Conservation (phyloP, 2,113 vertebrate genomes). For the Semnopithecus entellus region DNA sequence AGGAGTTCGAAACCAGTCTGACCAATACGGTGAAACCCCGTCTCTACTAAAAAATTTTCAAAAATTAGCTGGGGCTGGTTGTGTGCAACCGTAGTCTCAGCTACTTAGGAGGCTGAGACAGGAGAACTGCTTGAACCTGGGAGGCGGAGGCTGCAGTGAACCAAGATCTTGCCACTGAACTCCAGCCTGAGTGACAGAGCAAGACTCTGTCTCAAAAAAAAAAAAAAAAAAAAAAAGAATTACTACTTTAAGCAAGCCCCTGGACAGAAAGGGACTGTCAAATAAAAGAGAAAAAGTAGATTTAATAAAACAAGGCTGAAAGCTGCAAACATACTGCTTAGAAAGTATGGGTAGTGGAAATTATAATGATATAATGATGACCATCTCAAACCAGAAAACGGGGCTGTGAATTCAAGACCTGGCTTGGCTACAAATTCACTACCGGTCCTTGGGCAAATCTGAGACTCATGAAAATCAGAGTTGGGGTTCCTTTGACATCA, state of each 20-base stretch:
- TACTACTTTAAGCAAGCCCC: not conserved
- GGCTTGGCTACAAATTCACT: not conserved
- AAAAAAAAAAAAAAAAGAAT: not conserved
- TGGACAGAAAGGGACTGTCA: not conserved
- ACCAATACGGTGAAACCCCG: not conserved
- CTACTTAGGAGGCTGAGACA: not conserved
- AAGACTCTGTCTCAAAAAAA: not conserved
- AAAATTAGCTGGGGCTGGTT: not conserved
- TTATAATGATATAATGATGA: not conserved
- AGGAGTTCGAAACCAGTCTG: not conserved
- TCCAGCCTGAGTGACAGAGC: not conserved
- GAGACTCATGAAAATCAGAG: not conserved
- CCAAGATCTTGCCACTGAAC: not conserved
- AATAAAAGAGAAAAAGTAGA: not conserved
- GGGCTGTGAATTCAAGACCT: not conserved
- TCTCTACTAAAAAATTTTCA: not conserved
- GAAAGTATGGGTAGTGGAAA: not conserved
- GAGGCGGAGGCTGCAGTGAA: not conserved
- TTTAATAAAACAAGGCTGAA: not conserved
- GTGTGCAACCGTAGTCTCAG: not conserved
- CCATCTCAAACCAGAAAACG: not conserved
- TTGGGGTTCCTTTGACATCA: not conserved
- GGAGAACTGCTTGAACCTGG: not conserved
- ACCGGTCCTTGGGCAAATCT: not conserved
- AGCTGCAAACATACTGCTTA: not conserved